Conservation (phyloP, 2,113 vertebrate genomes). For the Himantopus leucocephalus region DNA sequence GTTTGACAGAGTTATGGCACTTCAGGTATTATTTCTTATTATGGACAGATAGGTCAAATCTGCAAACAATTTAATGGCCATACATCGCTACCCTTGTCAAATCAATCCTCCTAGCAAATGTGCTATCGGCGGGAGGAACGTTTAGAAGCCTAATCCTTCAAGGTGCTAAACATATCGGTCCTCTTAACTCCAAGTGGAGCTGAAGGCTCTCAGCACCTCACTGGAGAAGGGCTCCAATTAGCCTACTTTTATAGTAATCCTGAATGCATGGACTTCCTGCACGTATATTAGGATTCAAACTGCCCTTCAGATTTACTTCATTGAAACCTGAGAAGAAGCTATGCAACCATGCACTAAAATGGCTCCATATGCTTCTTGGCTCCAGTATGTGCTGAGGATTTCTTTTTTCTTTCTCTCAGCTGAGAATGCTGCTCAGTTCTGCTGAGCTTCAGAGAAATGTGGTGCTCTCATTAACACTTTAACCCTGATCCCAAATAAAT, state of each 20-base stretch:
- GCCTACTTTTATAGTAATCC: neutral
- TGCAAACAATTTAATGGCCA: slow-evolving; percentile 69
- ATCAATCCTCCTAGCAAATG: slow-evolving; percentile 33
- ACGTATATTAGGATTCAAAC: neutral
- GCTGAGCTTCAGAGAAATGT: slow-evolving; percentile 17
- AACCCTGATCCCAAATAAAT: slow-evolving; percentile 50
- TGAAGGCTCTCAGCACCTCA: slow-evolving; percentile 41
- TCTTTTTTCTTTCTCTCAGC: slow-evolving; percentile 11
- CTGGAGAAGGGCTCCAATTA: slow-evolving; percentile 20
- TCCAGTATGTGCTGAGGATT: slow-evolving; percentile 6
- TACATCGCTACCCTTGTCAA: slow-evolving; percentile 57
- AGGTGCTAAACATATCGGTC: neutral
- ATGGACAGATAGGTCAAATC: slow-evolving; percentile 69
- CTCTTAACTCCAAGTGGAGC: neutral
- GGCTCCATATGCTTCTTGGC: slow-evolving; percentile 30
- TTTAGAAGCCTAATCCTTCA: slow-evolving; percentile 49
- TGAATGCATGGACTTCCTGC: neutral
- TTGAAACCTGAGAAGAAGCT: slow-evolving; percentile 47
- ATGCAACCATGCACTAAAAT: neutral
- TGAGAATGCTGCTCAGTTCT: slow-evolving; percentile 24
- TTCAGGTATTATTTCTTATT: slow-evolving; percentile 66
- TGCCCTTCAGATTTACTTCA: slow-evolving; percentile 5
- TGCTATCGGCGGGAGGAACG: slow-evolving; percentile 20
- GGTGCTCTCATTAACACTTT: slow-evolving; percentile 41
- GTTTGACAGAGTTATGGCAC: slow-evolving; percentile 54